Conservation (phyloP, 35 echinoderm and acorn worm genomes). For the Holothuria glaberrima region DNA sequence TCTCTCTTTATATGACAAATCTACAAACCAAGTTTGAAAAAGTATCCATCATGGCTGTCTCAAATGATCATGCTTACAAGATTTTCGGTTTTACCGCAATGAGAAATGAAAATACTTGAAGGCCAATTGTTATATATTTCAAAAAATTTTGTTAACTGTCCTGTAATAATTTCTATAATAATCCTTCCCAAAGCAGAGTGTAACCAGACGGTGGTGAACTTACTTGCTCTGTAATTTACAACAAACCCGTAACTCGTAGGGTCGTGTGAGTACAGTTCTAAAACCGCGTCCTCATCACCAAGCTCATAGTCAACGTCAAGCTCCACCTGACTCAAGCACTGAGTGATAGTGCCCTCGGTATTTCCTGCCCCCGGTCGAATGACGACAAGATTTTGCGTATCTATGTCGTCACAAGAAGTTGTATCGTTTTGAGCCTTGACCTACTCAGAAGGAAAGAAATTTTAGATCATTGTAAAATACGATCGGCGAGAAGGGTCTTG, state of each 20-base stretch:
- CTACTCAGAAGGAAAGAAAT: neutral
- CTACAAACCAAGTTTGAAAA: too few species aligned
- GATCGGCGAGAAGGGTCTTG: too few species aligned
- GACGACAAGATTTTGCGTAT: conserved; percentile 30
- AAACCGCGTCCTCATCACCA: conserved; percentile 17
- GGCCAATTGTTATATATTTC: too few species aligned
- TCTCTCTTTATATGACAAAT: too few species aligned
- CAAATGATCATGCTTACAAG: too few species aligned
- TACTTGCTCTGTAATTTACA: conserved; percentile 45
- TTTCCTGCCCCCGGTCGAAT: neutral
- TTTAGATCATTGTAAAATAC: too few species aligned
- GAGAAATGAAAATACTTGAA: too few species aligned
- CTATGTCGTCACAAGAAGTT: conserved; percentile 3
- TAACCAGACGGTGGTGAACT: neutral
- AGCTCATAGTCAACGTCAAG: neutral
- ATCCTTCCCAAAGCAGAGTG: too few species aligned
- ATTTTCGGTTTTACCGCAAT: too few species aligned
- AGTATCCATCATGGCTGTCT: too few species aligned
- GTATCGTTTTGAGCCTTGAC: neutral
- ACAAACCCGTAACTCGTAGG: conserved; percentile 33
- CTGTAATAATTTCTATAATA: too few species aligned
- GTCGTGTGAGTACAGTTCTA: conserved; percentile 49
- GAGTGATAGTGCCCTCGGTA: neutral
- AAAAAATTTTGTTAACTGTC: too few species aligned
- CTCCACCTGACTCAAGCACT: conserved; percentile 1